Conservation (phyloP, 1,140 invertebrate genomes). For the Brachionus asplanchnoidis region DNA sequence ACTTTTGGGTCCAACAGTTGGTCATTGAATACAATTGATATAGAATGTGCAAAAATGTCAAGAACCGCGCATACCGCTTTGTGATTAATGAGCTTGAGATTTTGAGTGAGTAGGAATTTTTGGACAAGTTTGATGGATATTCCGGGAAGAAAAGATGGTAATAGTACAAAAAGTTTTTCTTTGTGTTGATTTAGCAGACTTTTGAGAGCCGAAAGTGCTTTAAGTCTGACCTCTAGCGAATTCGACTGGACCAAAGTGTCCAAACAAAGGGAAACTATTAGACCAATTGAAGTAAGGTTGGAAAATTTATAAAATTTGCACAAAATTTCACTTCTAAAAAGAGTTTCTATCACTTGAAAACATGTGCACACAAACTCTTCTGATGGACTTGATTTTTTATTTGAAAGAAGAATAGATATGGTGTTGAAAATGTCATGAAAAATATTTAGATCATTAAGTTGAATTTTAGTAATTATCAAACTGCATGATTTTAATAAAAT, state of each 20-base stretch:
- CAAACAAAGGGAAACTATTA: background rate
- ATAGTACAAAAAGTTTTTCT: background rate
- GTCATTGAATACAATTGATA: conserved; percentile 23
- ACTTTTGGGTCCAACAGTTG: background rate
- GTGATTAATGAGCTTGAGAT: conserved; percentile 17
- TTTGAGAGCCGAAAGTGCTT: background rate
- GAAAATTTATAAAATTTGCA: background rate
- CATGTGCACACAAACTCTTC: conserved; percentile 6
- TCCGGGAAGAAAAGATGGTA: conserved; percentile 19
- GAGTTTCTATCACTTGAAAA: background rate
- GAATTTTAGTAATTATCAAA: background rate
- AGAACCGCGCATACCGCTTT: background rate
- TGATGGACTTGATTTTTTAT: conserved; percentile 6
- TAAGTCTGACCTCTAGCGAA: background rate
- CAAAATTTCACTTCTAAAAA: background rate
- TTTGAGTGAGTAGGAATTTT: background rate
- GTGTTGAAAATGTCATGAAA: background rate
- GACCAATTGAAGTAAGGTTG: conserved; percentile 14
- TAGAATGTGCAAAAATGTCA: background rate
- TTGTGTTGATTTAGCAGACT: background rate
- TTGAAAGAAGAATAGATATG: background rate
- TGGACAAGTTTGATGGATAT: conserved; percentile 16
- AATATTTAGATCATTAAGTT: background rate
- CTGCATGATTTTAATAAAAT: background rate
- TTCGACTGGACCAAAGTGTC: background rate